Percentiles rank a stretch among this genome's conserved stretches.
These are phyloP conservation scores for Drosophila stalkeri DNA, from an alignment of 2,888 invertebrate species.

Conservation along the genomic window DNA sequence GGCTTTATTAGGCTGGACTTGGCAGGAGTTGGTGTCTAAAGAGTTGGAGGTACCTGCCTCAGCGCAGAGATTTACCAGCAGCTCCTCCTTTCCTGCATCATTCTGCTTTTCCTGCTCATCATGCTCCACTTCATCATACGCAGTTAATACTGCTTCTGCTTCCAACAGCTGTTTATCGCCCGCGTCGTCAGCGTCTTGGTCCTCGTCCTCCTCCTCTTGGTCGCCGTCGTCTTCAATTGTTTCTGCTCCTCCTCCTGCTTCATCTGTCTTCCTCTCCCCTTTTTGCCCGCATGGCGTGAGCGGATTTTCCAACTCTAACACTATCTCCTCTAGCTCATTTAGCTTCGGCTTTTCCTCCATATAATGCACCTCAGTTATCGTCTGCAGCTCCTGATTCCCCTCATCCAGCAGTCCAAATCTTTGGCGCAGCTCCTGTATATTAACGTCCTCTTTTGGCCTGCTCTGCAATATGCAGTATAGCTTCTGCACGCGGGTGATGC, in stretches of 20 bases:
- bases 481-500: constrained; percentile 79
- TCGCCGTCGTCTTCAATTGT: background rate
- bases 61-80: constrained; percentile 47
- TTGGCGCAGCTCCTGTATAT: constrained; percentile 55
- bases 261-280: background rate
- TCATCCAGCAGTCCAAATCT: constrained; percentile 67
- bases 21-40: background rate
- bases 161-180: background rate
- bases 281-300: constrained; percentile 47
- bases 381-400: constrained; percentile 41
- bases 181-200: background rate
- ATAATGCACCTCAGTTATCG: constrained; percentile 63
- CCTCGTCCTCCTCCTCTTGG: background rate
- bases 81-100: constrained; percentile 17
- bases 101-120: background rate
- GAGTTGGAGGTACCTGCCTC: constrained; percentile 35
- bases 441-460: constrained; percentile 25
- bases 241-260: background rate
- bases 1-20: background rate
- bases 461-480: constrained; percentile 75
- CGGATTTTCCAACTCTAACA: constrained; percentile 62
- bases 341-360: constrained; percentile 66
- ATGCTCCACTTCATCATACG: background rate
- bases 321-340: constrained; percentile 46
- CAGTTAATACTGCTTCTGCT: background rate